phyloP scores from a whole-genome alignment of 1,140 invertebrate species.

The Ceratina australensis region DNA sequence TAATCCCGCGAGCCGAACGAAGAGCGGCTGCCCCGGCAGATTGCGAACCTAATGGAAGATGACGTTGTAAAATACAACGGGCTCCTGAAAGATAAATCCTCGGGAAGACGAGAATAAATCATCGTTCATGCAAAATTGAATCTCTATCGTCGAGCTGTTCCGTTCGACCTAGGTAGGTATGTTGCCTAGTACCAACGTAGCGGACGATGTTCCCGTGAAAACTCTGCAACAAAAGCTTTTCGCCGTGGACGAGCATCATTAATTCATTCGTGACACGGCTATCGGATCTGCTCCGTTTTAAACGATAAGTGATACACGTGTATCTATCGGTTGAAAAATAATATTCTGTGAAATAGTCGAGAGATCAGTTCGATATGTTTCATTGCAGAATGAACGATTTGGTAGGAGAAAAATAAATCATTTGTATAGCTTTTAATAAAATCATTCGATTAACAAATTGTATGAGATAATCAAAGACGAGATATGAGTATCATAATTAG shows the following conservation, averaged over 20 bases:
- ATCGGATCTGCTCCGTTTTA: not conserved
- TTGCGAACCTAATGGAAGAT: conserved; percentile 57
- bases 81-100: conserved; percentile 57
- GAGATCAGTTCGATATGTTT: no score
- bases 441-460: no score
- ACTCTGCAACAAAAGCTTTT: conserved; percentile 35
- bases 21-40: conserved; percentile 27
- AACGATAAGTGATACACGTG: not conserved
- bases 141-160: conserved; percentile 38
- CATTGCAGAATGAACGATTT: no score
- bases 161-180: conserved; percentile 7
- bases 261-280: conserved; percentile 4
- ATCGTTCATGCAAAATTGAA: conserved; percentile 55
- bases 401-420: no score
- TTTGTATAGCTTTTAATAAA: no score
- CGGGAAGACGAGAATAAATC: conserved; percentile 57
- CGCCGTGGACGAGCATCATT: conserved; percentile 7
- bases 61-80: conserved; percentile 58
- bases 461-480: no score
- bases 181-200: not conserved
- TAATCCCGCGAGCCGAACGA: conserved; percentile 42
- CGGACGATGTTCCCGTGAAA: not conserved
- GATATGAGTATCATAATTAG: no score
- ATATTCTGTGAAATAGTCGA: no score
- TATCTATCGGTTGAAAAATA: no score